phyloP scores from a whole-genome alignment of 2,888 invertebrate genomes.

The Macrophya annulata region DNA sequence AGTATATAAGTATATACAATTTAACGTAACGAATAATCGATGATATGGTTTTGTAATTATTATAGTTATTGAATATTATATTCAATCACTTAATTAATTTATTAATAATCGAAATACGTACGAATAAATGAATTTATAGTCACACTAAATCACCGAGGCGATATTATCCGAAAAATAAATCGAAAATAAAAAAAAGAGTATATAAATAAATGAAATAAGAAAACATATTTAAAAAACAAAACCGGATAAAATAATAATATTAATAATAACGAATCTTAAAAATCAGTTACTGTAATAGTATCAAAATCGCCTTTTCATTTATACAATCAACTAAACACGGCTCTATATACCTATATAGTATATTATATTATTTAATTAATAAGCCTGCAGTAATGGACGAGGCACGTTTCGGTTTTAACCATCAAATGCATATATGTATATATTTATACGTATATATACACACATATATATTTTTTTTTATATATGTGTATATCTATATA shows the following conservation, averaged over 20 bases:
- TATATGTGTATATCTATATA: background rate
- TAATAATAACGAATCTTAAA: background rate
- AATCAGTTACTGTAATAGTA: background rate
- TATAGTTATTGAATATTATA: background rate
- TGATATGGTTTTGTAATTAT: background rate
- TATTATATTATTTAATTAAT: background rate
- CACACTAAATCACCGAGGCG: slow-evolving; percentile 10
- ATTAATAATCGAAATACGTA: background rate
- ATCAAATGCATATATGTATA: background rate
- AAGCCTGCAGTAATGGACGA: background rate
- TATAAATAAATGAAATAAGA: background rate
- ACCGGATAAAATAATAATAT: background rate
- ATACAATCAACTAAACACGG: background rate
- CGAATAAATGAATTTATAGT: background rate
- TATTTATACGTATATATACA: background rate
- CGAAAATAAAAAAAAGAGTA: no score
- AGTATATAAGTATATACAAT: background rate
- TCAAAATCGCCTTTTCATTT: slow-evolving; percentile 6
- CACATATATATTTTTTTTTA: no score
- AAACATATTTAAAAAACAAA: background rate
- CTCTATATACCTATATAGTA: background rate
- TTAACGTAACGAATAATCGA: background rate
- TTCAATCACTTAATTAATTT: slow-evolving; percentile 10
- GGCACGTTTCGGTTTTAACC: slow-evolving; percentile 21
- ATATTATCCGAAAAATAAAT: background rate